Conservation (phyloP, 1,140 invertebrate species). For the Gryon sp. region DNA sequence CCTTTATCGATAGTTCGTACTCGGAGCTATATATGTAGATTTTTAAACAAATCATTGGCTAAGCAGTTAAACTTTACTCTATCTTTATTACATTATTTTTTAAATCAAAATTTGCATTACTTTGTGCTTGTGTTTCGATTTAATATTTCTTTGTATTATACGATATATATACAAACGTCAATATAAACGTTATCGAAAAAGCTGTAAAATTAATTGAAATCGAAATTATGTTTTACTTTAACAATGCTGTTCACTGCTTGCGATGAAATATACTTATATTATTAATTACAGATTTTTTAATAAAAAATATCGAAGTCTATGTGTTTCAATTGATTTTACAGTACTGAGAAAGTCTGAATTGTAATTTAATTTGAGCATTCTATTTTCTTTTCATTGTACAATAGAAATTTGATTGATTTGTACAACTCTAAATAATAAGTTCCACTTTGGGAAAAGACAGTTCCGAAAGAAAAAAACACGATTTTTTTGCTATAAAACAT, state of each 20-base stretch:
- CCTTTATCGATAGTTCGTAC: slow-evolving; percentile 18
- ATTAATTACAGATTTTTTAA: not conserved
- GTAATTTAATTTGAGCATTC: not conserved
- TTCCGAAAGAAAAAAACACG: not conserved
- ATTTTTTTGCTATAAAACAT: not conserved
- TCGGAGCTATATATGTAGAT: slow-evolving; percentile 26
- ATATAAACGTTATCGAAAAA: not conserved
- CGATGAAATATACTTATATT: not conserved
- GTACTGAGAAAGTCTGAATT: not conserved
- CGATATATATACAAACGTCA: not conserved
- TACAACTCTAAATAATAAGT: too few species aligned
- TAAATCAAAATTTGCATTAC: not conserved
- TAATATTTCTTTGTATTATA: not conserved
- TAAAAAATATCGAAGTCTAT: not conserved
- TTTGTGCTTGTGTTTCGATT: slow-evolving; percentile 6
- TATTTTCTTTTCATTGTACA: not conserved
- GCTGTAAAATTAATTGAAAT: slow-evolving; percentile 11
- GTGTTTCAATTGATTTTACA: slow-evolving; percentile 10
- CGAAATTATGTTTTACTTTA: slow-evolving; percentile 8
- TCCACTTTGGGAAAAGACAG: too few species aligned
- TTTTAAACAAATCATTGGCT: slow-evolving; percentile 2
- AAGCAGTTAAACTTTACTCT: slow-evolving; percentile 1
- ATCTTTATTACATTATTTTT: slow-evolving; percentile 1
- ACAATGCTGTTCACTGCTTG: not conserved
- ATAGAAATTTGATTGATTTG: too few species aligned